Evolutionary conservation across 2,797 vertebrate genomes (phyloP).

Genomic region (Eutrigla gurnardus): DNA sequence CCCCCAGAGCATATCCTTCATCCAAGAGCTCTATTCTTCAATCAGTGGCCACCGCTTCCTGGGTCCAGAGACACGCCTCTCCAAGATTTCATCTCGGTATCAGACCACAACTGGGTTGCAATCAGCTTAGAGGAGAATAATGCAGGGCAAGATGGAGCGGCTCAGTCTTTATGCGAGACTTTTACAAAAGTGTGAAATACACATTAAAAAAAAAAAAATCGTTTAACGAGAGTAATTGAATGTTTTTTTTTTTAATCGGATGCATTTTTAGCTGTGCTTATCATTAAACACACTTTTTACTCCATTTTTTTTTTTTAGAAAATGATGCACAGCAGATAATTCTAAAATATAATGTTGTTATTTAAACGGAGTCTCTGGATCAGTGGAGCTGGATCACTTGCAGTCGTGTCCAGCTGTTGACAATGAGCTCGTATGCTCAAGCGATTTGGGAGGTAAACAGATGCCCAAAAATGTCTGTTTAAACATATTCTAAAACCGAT

Average conservation of each 20-base stretch:
- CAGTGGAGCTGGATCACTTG: conserved; percentile 35
- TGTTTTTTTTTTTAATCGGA: not conserved
- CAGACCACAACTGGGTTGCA: conserved; percentile 76
- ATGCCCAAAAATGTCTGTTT: conserved; percentile 71
- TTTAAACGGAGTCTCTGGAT: conserved; percentile 46
- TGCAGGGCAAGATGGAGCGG: conserved; percentile 61
- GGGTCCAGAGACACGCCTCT: conserved; percentile 79
- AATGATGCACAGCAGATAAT: conserved; percentile 13
- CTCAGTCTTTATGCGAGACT: conserved; percentile 65
- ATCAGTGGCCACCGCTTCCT: conserved; percentile 80
- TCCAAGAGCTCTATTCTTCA: conserved; percentile 82
- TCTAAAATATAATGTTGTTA: conserved; percentile 45
- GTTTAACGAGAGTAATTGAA: conserved; percentile 30
- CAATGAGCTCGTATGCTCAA: conserved; percentile 63
- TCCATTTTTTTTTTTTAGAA: not conserved
- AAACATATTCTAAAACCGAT: conserved; percentile 75
- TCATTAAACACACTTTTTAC: not conserved
- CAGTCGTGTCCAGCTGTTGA: conserved; percentile 71
- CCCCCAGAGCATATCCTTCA: conserved; percentile 74
- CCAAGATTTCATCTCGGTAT: conserved; percentile 79
- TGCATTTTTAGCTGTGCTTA: conserved; percentile 9
- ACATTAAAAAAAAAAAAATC: not conserved
- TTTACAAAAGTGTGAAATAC: conserved; percentile 37
- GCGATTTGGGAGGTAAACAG: conserved; percentile 71
- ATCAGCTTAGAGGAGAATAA: conserved; percentile 75